Base-by-base conservation (phyloP, 2,888 invertebrate species). In the Subacronicta megacephala region DNA sequence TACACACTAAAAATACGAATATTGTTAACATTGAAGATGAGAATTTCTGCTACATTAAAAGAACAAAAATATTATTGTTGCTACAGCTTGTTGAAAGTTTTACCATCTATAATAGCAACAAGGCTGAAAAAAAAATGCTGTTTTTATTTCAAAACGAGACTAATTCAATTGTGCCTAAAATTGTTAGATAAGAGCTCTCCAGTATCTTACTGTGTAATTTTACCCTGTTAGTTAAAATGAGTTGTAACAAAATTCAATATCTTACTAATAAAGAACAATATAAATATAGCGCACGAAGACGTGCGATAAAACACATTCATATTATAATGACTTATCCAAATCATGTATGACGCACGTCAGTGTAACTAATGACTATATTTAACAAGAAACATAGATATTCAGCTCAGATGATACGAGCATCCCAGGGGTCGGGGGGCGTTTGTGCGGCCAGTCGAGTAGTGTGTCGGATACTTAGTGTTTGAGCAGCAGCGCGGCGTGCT, bases 401-500 rank as follows among this genome's bases (percentile, higher is more conserved):
- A 31, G 31, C 53, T 56, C 60, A 35, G 59, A 26, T 56, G 58
- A 35, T 35, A 16, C 7, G 26, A 31, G 51, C 51, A 42, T 70
- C 61, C 78, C 70, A 68, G 77, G 73, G 78, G 74, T 72, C 77
- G 74, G 71, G 51, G 50, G 71, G 67, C 64, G 71, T 69, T 70
- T 72, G 72, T 71, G 69, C 50, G 74, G n/a, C n/a, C n/a, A n/a
- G n/a, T 37, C 26, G 10, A 26, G 26, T 26, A 10, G 26, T 26
- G 50, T 35, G 58, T 45, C 31, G 52, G 17, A 64, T 52, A 80
- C 69, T 79, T 87, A 94, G 80, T 93, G 93, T 69, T 94, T 94
- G 88, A 92, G 90, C 72, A 93, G 85, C 59, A 93, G 84, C 70
- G 90, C 90, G 75, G 94, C 93, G 89, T 97, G 97, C 88, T 97